Evolutionary conservation across 2,113 vertebrate species (phyloP).

Genomic region (Jacana jacana): DNA sequence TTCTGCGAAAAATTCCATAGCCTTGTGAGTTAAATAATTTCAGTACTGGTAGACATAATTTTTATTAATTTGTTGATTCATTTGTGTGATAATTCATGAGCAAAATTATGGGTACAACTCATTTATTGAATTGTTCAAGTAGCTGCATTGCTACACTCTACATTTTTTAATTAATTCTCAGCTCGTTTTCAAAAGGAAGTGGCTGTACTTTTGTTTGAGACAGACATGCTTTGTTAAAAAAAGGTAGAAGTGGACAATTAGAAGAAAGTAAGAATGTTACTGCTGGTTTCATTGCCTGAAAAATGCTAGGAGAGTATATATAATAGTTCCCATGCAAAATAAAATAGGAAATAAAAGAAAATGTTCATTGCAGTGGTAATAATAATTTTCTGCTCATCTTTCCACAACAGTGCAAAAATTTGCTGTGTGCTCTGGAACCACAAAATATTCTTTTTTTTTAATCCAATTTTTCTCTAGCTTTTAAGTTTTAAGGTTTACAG

Average conservation of each 20-base stretch:
- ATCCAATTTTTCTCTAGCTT: neutral
- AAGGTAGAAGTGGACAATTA: neutral
- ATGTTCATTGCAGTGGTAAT: neutral
- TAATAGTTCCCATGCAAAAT: neutral
- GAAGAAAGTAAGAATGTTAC: neutral
- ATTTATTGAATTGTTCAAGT: neutral
- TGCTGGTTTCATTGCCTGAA: neutral
- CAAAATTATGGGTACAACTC: neutral
- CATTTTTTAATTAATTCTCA: neutral
- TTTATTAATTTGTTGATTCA: neutral
- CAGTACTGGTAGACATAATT: neutral
- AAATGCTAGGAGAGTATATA: neutral
- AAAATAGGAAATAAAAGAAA: constrained; percentile 1
- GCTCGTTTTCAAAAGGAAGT: neutral
- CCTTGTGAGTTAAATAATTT: neutral
- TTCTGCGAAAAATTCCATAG: neutral
- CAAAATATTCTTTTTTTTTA: neutral
- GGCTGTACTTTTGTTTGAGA: neutral
- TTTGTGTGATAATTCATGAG: neutral
- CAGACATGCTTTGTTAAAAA: neutral
- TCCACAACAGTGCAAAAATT: neutral
- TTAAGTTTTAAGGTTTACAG: neutral
- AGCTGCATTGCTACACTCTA: neutral
- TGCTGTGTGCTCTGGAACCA: neutral
- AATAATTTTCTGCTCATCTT: neutral